Evolutionary conservation across 2,888 invertebrate species (phyloP).

Genomic region (Pheosia tremula): DNA sequence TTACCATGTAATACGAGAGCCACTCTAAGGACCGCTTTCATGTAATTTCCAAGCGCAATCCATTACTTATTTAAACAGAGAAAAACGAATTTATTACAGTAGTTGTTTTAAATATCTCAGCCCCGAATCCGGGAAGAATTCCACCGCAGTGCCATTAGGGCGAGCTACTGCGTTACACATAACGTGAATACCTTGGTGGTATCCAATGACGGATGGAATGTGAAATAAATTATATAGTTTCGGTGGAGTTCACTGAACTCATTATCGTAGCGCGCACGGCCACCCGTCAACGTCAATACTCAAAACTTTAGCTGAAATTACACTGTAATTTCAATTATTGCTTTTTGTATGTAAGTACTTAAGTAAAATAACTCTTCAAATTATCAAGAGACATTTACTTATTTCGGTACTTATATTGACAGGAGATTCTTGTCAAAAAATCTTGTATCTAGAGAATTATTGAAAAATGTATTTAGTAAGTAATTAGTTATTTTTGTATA

Average conservation of each 20-base stretch:
- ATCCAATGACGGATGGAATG: constrained; percentile 34
- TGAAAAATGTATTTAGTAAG: too few relatives aligned
- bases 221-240: constrained; percentile 38
- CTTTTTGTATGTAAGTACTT: too few relatives aligned
- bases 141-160: constrained; percentile 37
- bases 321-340: too few relatives aligned
- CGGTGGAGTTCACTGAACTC: constrained; percentile 35
- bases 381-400: too few relatives aligned
- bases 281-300: neutral
- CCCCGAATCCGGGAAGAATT: constrained; percentile 24
- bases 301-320: too few relatives aligned
- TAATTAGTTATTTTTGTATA: too few relatives aligned
- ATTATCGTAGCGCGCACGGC: constrained; percentile 13
- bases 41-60: neutral
- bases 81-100: constrained; percentile 5
- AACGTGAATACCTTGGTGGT: constrained; percentile 36
- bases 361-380: too few relatives aligned
- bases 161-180: constrained; percentile 28
- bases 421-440: too few relatives aligned
- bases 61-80: constrained; percentile 6
- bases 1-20: too few relatives aligned
- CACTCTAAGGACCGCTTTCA: neutral
- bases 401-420: too few relatives aligned
- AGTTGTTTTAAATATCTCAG: constrained; percentile 13
- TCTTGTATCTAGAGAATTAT: too few relatives aligned